Conservation (phyloP, 2,888 invertebrate genomes). For the Diaprepes abbreviatus region DNA sequence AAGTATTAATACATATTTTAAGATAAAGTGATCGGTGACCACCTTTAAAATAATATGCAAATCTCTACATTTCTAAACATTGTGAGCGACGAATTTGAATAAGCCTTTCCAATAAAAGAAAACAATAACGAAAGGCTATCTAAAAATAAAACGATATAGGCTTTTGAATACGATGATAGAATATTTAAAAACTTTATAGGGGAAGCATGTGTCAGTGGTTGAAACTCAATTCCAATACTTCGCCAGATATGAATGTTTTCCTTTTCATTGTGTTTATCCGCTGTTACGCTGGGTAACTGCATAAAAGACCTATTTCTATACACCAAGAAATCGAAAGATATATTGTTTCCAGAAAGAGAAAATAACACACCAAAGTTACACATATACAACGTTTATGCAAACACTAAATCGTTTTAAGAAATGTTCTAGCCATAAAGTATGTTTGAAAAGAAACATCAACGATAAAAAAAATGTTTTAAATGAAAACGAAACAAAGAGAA, state of each 20-base stretch:
- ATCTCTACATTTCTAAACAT: neutral
- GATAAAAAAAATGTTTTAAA: no score
- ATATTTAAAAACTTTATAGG: slow-evolving; percentile 1
- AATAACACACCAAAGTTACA: neutral
- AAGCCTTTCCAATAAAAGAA: neutral
- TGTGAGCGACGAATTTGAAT: neutral
- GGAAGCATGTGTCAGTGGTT: neutral
- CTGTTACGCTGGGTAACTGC: neutral
- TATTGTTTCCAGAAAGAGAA: neutral
- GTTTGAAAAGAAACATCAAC: no score
- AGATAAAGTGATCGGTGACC: no score
- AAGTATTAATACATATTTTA: no score
- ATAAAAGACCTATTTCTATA: neutral
- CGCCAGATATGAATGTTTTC: neutral
- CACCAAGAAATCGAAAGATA: neutral
- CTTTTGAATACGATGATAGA: neutral
- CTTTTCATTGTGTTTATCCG: neutral
- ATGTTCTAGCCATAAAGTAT: no score
- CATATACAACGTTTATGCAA: no score
- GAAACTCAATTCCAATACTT: slow-evolving; percentile 8
- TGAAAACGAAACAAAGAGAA: no score
- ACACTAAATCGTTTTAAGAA: no score
- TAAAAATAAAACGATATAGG: slow-evolving; percentile 3
- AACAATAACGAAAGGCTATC: slow-evolving; percentile 1
- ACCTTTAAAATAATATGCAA: neutral